Evolutionary conservation across 37 sponge, comb jelly and placozoan species (phyloP), one percentile per base, ranked within the genome.

Genomic region (Ephydatia muelleri): DNA sequence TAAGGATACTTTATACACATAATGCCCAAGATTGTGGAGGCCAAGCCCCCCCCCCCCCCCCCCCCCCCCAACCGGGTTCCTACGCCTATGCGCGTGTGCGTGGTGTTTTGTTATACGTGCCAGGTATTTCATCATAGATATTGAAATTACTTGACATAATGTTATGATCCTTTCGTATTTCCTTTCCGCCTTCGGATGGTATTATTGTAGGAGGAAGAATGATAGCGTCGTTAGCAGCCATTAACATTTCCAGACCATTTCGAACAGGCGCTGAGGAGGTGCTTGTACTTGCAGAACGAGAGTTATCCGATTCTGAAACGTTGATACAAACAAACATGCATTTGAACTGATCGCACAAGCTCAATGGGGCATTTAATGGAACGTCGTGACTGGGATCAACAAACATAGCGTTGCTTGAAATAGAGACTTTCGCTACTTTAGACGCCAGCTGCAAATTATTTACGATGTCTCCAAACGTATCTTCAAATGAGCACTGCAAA

Each of bases 301-400:
- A 57, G 57, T 57, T 57, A 57, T 57, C 57, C 57, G 57, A 57
- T 11, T 19, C 6, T 57, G 57, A 57, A 57, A 57, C 57, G 19
- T 57, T 57, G 12, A 57, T 57, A 57, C 57, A 57, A 57, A 57
- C 57, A 57, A 57, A 57, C 57, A 57, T 71, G 72, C 33, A 35
- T 71, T 34, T 34, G 33, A 35, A 71, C 72, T 71, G 72, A 31
- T 71, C 16, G 16, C 72, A 71, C 33, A 71, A 71, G 33, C 33
- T 31, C 31, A 71, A 31, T 34, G 72, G 72, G 33, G 72, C 31
- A 71, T 71, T 34, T 34, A 71, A 14, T 11, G 72, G 72, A 9
- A 71, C 33, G 16, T 71, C 72, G 33, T 71, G 72, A 71, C 14
- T 34, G 33, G 72, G 72, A 71, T 71, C 72, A 71, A 71, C 28